These are phyloP conservation scores for Callaeas wilsoni DNA, from an alignment of 2,113 vertebrate species.

Conservation along the genomic window DNA sequence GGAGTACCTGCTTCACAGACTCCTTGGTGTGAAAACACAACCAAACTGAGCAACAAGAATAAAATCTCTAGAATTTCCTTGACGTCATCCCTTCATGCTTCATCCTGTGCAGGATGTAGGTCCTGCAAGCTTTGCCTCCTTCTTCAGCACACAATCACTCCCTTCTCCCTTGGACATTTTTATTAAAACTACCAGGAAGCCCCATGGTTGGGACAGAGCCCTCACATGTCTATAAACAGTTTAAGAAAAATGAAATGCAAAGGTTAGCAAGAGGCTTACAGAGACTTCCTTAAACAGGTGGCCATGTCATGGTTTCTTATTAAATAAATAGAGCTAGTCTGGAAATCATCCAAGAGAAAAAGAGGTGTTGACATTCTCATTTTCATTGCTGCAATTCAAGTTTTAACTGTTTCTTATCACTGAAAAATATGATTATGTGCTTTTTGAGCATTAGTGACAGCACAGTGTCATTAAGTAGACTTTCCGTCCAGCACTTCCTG, in stretches of 20 bases:
- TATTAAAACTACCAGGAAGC: background rate
- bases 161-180: background rate
- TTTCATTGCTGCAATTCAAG: slow-evolving; percentile 2
- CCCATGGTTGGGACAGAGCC: background rate
- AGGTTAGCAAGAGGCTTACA: background rate
- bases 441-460: background rate
- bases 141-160: background rate
- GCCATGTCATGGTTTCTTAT: background rate
- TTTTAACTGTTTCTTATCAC: background rate
- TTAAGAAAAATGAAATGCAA: slow-evolving; percentile 1
- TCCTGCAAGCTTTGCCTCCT: background rate
- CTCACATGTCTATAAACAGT: background rate
- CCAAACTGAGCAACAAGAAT: background rate
- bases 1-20: background rate
- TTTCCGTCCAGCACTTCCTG: background rate
- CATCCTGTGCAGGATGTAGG: rapidly evolving
- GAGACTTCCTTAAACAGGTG: background rate
- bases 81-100: rapidly evolving
- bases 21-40: background rate
- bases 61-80: background rate
- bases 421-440: rapidly evolving
- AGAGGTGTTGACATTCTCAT: slow-evolving; percentile 9
- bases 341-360: background rate
- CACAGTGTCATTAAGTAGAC: background rate
- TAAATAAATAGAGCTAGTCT: slow-evolving; percentile 23